A percentile compares a stretch with the other conserved stretches of the same genome.
Evolutionary conservation across 2,888 invertebrate species (phyloP).

Genomic region (Tricholauxania praeusta): DNA sequence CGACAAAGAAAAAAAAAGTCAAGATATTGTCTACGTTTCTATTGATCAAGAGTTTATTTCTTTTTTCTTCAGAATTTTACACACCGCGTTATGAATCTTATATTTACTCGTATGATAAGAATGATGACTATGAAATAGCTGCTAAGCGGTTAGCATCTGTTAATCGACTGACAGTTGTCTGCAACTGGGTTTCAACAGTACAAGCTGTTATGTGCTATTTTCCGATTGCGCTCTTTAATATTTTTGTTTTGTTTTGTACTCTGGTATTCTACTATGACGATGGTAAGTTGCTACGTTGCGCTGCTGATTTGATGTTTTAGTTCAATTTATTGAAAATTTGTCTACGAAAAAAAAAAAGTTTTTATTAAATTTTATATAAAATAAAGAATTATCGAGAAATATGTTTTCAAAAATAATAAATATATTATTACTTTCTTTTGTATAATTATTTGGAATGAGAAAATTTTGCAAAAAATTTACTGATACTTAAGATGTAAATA

Average conservation of each 20-base stretch:
- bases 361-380: too few species aligned
- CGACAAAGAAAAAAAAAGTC: background rate
- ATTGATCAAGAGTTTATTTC: background rate
- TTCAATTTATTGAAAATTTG: background rate
- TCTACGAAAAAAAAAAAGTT: too few species aligned
- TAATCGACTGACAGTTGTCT: slow-evolving; percentile 28
- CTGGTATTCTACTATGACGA: background rate
- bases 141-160: slow-evolving; percentile 3
- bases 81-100: background rate
- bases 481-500: too few species aligned
- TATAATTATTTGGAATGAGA: too few species aligned
- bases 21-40: slow-evolving; percentile 9
- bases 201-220: background rate
- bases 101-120: background rate
- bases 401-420: too few species aligned
- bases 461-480: too few species aligned
- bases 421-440: too few species aligned
- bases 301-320: background rate
- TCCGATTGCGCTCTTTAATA: slow-evolving; percentile 3
- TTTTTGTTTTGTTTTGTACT: background rate
- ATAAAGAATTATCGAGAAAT: too few species aligned
- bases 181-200: slow-evolving; percentile 9
- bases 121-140: background rate
- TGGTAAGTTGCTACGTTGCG: background rate
- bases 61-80: background rate